Evolutionary conservation across 2,797 vertebrate genomes (phyloP), one percentile per base, ranked within the genome.

Genomic region (Anas capensis): DNA sequence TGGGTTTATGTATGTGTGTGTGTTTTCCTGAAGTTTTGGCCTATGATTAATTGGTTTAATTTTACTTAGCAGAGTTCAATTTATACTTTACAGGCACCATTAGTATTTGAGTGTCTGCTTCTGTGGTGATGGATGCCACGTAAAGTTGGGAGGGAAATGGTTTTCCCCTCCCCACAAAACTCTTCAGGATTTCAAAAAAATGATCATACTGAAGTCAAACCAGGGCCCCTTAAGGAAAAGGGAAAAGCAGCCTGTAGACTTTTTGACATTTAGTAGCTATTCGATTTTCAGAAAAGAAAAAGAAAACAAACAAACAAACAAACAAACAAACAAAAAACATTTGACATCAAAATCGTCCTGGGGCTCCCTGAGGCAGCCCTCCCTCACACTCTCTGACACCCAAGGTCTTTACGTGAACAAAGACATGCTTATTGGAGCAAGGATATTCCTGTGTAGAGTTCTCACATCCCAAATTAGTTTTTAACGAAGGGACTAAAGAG

Each of bases 21-120:
- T 61, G 73, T 64, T 90, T 92, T 71, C 14, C 58, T 75, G 19
- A 82, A 84, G 51, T 92, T 94, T 82, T 75, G 56, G 71, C 42
- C 83, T 92, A 86, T 93, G 73, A 96, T 95, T 92, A 92, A 92
- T 95, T 90, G 79, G 33, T 93, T 97, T 96, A 96, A 96, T 96
- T 95, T 92, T 94, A 68, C 79, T 86, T 80, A 57, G 66, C 71
- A 93, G 94, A 90, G 90, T 94, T 95, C 83, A 84, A 70, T 96
- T 95, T 93, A 76, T 95, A 56, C 64, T 93, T 95, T 96, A 92
- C 75, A 92, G 86, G 88, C 82, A 94, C 88, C 83, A 82, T 96
- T 95, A 94, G 88, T 90, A 86, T 96, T 92, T 82, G 80, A 88
- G 77, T 68, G 73, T 88, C 73, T 91, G 73, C 80, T 86, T 92